Base-by-base conservation (phyloP, 2,113 vertebrate genomes). In the Myrmecophaga tridactyla region DNA sequence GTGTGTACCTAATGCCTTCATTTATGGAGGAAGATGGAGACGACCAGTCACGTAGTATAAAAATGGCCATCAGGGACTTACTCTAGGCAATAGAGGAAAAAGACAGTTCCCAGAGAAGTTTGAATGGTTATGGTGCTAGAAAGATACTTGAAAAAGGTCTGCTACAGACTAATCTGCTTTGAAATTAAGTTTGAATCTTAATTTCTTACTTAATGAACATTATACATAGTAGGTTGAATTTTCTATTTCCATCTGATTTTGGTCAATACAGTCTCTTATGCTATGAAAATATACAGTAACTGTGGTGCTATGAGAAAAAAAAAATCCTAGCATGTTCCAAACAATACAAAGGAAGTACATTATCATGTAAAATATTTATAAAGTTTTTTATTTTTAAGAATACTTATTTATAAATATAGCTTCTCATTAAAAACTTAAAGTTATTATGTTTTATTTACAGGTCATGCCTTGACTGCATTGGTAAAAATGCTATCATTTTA, bases 381-480 rank as follows among this genome's bases (percentile, higher is more conserved):
- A 85, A 87, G 27, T 77, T 63, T 56, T 85, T 65, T 84, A 72
- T 91, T 69, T 75, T 31, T 36, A 83, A 92, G 13, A 70, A 51
- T 25, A 72, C 20, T 48, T 92, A 65, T 18, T 29, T 29, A 4
- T 89, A 93, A 41, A 7, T 34, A 14, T 58, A 48, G 17, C 46
- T 85, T 94, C 13, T 72, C 13, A 1, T 46, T 92, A 39, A 92
- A 88, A 48, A 12, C 41, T 88, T 92, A 53, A 43, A 53, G 29
- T 46, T 75, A 1, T 80, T 36, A 56, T 48, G 21, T 69, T 77
- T 86, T 89, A 25, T n/a, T 92, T 88, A 60, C 96, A 99, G 99
- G 98, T 98, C 99, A 92, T 99, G 99, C 94, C 98, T 99, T 25
- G 99, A 99, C 97, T 99, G 98, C 97, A 99, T 99, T 76, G 99